phyloP scores from a whole-genome alignment of 2,797 vertebrate species.

The Smutsia temminckii region DNA sequence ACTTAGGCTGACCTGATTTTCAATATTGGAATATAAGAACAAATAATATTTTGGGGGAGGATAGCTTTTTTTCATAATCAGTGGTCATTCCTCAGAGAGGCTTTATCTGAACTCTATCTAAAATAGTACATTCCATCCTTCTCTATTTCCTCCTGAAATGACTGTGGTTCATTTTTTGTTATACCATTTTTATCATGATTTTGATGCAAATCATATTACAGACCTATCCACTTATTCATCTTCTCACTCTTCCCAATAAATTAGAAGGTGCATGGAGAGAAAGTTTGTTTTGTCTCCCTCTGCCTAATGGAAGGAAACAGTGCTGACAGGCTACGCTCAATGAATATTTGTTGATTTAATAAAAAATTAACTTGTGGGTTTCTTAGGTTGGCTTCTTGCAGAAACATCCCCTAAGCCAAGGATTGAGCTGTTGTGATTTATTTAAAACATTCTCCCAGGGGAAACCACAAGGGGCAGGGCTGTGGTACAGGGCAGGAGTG shows the following conservation, averaged over 20 bases:
- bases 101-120: not conserved
- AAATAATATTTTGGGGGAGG: not conserved
- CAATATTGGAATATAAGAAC: not conserved
- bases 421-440: not conserved
- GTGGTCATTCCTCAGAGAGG: not conserved
- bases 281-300: not conserved
- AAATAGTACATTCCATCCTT: not conserved
- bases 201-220: not conserved
- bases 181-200: not conserved
- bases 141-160: not conserved
- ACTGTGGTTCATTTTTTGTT: not conserved
- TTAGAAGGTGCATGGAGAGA: not conserved
- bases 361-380: not conserved
- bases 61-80: not conserved
- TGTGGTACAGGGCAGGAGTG: not conserved
- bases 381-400: not conserved
- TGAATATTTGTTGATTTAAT: constrained; percentile 15
- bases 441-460: not conserved
- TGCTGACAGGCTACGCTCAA: not conserved
- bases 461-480: not conserved
- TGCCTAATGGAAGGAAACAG: not conserved
- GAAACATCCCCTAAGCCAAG: not conserved
- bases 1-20: not conserved
- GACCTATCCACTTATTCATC: not conserved
- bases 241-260: not conserved